A percentile compares a stretch with the other conserved stretches of the same genome.
Conservation (phyloP, 2,113 vertebrate genomes). For the Pavo muticus region DNA sequence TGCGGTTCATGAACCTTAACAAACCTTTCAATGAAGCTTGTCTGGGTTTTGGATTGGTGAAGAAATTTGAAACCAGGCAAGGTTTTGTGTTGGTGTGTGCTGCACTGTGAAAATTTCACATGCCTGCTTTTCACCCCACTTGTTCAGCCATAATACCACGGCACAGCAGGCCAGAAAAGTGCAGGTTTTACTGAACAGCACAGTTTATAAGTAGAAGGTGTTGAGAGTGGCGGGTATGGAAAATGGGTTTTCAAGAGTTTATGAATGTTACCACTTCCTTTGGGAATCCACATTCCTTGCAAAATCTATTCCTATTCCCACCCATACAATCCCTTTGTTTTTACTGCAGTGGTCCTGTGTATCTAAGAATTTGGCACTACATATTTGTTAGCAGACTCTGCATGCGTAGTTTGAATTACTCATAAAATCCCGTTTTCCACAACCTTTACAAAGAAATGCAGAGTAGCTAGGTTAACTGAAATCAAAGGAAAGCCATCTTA, state of each 20-base stretch:
- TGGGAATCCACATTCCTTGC: conserved; percentile 46
- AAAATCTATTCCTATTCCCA: conserved; percentile 41
- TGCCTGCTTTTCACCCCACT: conserved; percentile 29
- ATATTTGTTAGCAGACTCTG: conserved; percentile 39
- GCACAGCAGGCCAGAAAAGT: not conserved
- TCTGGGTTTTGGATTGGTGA: conserved; percentile 43
- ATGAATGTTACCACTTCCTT: conserved; percentile 44
- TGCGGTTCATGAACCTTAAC: conserved; percentile 35
- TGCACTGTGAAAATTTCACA: not conserved
- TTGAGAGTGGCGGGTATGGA: not conserved
- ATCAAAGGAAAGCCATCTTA: conserved; percentile 2
- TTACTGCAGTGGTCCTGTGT: conserved; percentile 33
- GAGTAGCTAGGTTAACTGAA: not conserved
- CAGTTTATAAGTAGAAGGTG: conserved; percentile 3
- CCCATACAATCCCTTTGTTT: conserved; percentile 22
- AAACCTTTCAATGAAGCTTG: conserved; percentile 48
- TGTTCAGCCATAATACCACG: not conserved
- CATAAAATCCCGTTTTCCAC: not conserved
- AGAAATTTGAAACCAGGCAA: conserved; percentile 58
- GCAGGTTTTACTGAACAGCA: not conserved
- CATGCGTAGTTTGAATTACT: not conserved
- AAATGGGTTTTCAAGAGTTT: conserved; percentile 37
- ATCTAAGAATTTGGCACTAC: not conserved
- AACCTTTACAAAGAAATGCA: not conserved
- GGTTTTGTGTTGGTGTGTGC: conserved; percentile 24